Evolutionary conservation across 2,888 invertebrate species (phyloP).

Genomic region (Papilio demoleus): DNA sequence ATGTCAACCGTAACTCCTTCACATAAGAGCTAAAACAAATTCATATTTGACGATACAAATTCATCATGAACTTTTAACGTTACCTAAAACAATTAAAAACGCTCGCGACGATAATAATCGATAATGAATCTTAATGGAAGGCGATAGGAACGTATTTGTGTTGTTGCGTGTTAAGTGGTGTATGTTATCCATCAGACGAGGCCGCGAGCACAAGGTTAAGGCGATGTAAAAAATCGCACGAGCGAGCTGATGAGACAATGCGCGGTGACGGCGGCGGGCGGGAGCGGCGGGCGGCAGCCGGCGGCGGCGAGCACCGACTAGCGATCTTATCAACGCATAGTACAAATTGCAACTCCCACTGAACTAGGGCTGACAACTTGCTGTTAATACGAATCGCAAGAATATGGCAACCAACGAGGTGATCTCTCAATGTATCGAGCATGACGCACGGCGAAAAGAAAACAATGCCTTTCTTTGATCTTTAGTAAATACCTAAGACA

Average conservation of each 20-base stretch:
- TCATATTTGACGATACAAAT: not conserved
- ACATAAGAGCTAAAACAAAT: conserved; percentile 12
- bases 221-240: conserved; percentile 32
- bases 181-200: conserved; percentile 31
- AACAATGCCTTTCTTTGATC: too few species aligned
- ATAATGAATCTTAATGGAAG: conserved; percentile 15
- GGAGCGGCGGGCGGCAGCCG: not conserved
- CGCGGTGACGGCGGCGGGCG: conserved; percentile 40
- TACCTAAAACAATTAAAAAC: conserved; percentile 10
- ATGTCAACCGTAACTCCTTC: not conserved
- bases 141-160: not conserved
- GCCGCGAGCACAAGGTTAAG: conserved; percentile 40
- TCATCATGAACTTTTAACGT: conserved; percentile 11
- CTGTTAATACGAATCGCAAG: not conserved
- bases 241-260: conserved; percentile 42
- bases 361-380: not conserved
- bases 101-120: not conserved
- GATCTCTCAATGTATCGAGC: too few species aligned
- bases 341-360: not conserved
- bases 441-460: too few species aligned
- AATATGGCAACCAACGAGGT: not conserved
- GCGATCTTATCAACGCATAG: conserved; percentile 5
- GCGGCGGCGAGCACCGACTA: not conserved
- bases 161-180: conserved; percentile 4
- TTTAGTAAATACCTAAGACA: too few species aligned